Conservation (phyloP, 2,113 vertebrate genomes). For the Podiceps cristatus region DNA sequence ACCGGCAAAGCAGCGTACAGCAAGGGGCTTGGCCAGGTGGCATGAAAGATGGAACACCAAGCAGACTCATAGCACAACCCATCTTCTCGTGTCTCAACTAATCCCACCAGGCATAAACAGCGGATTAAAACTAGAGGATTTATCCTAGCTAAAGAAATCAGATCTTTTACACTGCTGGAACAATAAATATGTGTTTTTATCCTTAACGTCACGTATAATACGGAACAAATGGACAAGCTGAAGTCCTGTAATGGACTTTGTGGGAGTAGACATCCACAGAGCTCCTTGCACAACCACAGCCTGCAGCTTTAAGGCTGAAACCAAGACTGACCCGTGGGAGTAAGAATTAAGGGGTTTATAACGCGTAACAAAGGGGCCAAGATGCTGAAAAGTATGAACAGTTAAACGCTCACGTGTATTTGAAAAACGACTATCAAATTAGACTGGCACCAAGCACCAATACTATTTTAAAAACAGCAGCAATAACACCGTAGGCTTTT, state of each 20-base stretch:
- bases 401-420: rapidly evolving
- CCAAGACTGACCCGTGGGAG: background rate
- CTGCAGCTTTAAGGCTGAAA: background rate
- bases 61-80: rapidly evolving
- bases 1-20: rapidly evolving
- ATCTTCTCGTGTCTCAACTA: background rate
- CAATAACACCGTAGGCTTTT: background rate
- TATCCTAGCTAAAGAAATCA: background rate
- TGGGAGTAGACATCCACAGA: background rate
- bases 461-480: background rate
- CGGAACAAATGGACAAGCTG: background rate
- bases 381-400: background rate
- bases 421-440: background rate
- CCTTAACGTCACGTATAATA: background rate
- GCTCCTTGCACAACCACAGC: background rate
- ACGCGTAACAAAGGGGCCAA: rapidly evolving
- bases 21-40: background rate
- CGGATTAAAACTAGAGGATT: background rate
- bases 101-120: background rate
- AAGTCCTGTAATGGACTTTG: background rate
- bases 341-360: background rate
- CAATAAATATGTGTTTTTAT: background rate
- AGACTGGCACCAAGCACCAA: background rate
- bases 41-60: rapidly evolving
- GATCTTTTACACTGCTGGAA: background rate